phyloP scores from a whole-genome alignment of 2,113 vertebrate species.

The Desmodus rotundus region DNA sequence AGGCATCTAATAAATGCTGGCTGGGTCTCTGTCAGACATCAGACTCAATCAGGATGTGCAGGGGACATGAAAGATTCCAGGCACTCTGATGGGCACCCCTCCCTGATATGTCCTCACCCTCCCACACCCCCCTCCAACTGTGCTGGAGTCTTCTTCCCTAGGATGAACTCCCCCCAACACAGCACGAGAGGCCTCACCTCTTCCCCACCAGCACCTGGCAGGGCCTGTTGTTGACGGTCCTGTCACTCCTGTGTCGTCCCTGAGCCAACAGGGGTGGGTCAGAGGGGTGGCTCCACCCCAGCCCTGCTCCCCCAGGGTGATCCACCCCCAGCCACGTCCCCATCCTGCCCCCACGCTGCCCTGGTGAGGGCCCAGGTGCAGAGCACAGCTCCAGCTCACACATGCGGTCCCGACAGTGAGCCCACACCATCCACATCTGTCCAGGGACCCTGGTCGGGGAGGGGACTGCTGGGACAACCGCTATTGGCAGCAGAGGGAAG shows the following conservation, averaged over 20 bases:
- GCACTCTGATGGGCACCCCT: no score
- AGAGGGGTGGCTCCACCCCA: not conserved
- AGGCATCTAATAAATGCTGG: not conserved
- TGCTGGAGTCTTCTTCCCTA: not conserved
- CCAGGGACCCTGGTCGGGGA: not conserved
- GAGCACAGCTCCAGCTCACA: not conserved
- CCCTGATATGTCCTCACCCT: not conserved
- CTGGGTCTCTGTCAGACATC: not conserved
- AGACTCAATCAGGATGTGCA: not conserved
- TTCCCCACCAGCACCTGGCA: conserved; percentile 88
- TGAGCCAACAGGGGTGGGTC: conserved; percentile 57
- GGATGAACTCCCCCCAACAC: not conserved
- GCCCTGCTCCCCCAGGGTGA: not conserved
- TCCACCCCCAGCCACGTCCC: no score
- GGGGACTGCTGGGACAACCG: not conserved
- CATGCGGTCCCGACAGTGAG: not conserved
- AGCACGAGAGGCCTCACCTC: conserved; percentile 81
- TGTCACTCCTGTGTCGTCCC: conserved; percentile 89
- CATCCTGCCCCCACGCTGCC: fast-evolving
- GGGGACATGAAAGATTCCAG: not conserved
- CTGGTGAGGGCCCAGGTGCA: not conserved
- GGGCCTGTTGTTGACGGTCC: conserved; percentile 86
- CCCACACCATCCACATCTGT: not conserved
- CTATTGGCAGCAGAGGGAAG: not conserved
- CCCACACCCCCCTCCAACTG: not conserved